Evolutionary conservation across 2,797 vertebrate genomes (phyloP).

Genomic region (Podarcis siculus): DNA sequence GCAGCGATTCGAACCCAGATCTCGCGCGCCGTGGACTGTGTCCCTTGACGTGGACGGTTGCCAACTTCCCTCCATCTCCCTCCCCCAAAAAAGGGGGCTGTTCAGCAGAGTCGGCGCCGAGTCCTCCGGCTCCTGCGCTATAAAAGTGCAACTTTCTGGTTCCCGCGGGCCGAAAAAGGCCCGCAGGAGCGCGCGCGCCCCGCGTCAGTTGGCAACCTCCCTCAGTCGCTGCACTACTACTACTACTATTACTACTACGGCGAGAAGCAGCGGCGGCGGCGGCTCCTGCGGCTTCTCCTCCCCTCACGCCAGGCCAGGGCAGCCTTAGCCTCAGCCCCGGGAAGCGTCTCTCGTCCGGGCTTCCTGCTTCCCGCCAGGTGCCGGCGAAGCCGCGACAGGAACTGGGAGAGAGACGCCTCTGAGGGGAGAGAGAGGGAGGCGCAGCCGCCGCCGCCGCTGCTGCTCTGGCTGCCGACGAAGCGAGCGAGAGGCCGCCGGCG

Average conservation of each 20-base stretch:
- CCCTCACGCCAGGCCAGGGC: neutral
- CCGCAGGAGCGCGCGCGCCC: too few species aligned
- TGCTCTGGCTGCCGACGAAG: slow-evolving; percentile 6
- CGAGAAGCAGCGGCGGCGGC: too few species aligned
- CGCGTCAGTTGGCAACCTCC: neutral
- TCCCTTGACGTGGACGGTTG: neutral
- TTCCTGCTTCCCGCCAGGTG: slow-evolving; percentile 70
- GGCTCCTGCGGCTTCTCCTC: neutral
- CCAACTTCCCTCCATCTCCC: too few species aligned
- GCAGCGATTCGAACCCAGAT: neutral
- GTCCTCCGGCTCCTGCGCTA: too few species aligned
- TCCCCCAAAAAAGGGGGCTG: too few species aligned
- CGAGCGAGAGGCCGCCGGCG: slow-evolving; percentile 43
- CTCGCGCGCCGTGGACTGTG: too few species aligned
- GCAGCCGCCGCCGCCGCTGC: slow-evolving; percentile 50
- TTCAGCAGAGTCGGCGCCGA: too few species aligned
- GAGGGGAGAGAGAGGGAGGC: slow-evolving; percentile 44
- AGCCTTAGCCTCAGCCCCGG: slow-evolving; percentile 40
- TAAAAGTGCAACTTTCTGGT: too few species aligned
- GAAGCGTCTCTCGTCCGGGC: slow-evolving; percentile 36
- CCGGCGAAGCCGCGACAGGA: slow-evolving; percentile 64
- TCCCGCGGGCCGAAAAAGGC: too few species aligned
- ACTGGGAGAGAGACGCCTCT: slow-evolving; percentile 49
- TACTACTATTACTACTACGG: too few species aligned
- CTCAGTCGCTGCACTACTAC: too few species aligned